A percentile compares a stretch with the other conserved stretches of the same genome.
Conservation (phyloP, 2,888 invertebrate genomes). For the Ichneumoninae sp. region DNA sequence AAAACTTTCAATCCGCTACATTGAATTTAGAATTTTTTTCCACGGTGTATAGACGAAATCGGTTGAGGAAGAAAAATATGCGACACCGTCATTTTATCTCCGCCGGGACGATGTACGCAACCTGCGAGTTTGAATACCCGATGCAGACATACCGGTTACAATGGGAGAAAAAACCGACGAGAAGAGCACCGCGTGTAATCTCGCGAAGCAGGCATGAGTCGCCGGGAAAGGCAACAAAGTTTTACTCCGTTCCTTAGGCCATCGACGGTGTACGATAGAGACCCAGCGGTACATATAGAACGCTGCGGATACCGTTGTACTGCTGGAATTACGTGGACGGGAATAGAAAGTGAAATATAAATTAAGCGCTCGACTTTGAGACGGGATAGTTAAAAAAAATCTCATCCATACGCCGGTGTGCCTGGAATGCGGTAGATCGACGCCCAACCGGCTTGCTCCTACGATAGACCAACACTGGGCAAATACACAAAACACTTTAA, state of each 20-base stretch:
- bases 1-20: no score
- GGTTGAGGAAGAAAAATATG: no score
- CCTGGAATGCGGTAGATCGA: conserved; percentile 20
- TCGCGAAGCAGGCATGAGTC: conserved; percentile 7
- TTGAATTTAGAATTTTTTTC: no score
- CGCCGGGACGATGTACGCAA: background rate
- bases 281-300: conserved; percentile 8
- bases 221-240: conserved; percentile 52
- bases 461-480: background rate
- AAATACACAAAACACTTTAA: background rate
- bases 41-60: no score
- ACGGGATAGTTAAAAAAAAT: conserved; percentile 27
- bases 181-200: background rate
- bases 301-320: conserved; percentile 52
- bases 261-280: conserved; percentile 52
- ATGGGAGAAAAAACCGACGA: background rate
- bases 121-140: background rate
- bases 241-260: conserved; percentile 21
- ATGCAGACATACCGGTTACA: conserved; percentile 1
- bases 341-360: conserved; percentile 78
- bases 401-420: conserved; percentile 7
- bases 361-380: conserved; percentile 46
- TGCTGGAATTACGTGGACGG: conserved; percentile 68
- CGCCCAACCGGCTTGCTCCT: background rate
- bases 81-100: no score